Percentiles rank a stretch among this genome's conserved stretches.
phyloP scores from a whole-genome alignment of 1,140 invertebrate genomes.

The Lamellibrachia luymesi region DNA sequence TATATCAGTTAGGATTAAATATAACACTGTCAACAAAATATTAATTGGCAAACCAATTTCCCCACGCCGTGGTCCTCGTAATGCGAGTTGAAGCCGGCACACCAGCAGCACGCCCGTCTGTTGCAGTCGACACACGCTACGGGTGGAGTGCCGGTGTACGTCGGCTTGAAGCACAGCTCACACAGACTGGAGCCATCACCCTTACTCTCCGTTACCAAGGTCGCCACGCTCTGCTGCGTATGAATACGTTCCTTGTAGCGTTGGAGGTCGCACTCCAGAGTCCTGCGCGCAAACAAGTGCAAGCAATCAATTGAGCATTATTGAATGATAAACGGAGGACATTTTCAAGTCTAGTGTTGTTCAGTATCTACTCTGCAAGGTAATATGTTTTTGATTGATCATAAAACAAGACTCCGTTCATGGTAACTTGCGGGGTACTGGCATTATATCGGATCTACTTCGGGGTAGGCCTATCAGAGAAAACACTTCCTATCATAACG shows the following conservation, averaged over 20 bases:
- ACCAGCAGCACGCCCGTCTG: not conserved
- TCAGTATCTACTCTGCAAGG: no score
- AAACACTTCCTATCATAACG: not conserved
- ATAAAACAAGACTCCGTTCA: no score
- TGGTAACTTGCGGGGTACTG: no score
- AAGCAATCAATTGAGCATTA: not conserved
- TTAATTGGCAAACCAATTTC: not conserved
- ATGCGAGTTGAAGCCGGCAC: not conserved
- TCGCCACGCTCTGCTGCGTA: not conserved
- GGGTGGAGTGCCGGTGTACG: not conserved
- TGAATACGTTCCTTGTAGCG: not conserved
- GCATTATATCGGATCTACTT: no score
- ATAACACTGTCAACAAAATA: no score
- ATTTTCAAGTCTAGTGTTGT: no score
- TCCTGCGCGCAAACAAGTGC: not conserved
- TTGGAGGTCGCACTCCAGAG: not conserved
- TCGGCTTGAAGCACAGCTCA: not conserved
- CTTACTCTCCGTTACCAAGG: not conserved
- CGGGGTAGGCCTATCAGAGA: no score
- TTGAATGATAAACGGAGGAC: not conserved
- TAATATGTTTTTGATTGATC: no score
- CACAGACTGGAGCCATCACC: not conserved
- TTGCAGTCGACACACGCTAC: not conserved
- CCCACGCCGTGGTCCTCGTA: not conserved
- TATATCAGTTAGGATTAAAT: no score